Conservation (phyloP, 2,888 invertebrate species). For the Glyphotaelius pellucidus region DNA sequence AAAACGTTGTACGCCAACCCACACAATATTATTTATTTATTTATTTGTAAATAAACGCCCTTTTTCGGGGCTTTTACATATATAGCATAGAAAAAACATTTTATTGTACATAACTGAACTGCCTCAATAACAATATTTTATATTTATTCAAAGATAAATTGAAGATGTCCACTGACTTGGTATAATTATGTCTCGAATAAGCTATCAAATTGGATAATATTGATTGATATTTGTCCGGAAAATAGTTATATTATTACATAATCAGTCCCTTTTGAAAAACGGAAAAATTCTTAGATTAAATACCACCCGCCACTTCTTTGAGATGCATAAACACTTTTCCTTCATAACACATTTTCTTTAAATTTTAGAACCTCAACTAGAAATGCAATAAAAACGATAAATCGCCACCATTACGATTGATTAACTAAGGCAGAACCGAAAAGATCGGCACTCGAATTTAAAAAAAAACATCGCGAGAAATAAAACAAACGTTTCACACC, state of each 20-base stretch:
- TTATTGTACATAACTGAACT: too few relatives aligned
- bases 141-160: too few relatives aligned
- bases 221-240: too few relatives aligned
- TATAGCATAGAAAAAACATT: too few relatives aligned
- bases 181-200: too few relatives aligned
- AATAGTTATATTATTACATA: not conserved
- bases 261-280: not conserved
- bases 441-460: constrained; percentile 10
- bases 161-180: too few relatives aligned
- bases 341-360: not conserved
- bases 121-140: too few relatives aligned
- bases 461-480: constrained; percentile 31
- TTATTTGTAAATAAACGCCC: too few relatives aligned
- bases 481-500: constrained; percentile 65
- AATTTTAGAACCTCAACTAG: not conserved
- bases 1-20: too few relatives aligned
- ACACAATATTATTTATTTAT: too few relatives aligned
- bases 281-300: not conserved
- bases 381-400: constrained; percentile 58
- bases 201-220: too few relatives aligned
- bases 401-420: constrained; percentile 59
- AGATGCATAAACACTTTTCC: not conserved
- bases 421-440: constrained; percentile 17
- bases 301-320: not conserved
- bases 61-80: too few relatives aligned